A percentile compares a stretch with the other conserved stretches of the same genome.
phyloP scores from a whole-genome alignment of 2,113 vertebrate species.

The Archilochus colubris region DNA sequence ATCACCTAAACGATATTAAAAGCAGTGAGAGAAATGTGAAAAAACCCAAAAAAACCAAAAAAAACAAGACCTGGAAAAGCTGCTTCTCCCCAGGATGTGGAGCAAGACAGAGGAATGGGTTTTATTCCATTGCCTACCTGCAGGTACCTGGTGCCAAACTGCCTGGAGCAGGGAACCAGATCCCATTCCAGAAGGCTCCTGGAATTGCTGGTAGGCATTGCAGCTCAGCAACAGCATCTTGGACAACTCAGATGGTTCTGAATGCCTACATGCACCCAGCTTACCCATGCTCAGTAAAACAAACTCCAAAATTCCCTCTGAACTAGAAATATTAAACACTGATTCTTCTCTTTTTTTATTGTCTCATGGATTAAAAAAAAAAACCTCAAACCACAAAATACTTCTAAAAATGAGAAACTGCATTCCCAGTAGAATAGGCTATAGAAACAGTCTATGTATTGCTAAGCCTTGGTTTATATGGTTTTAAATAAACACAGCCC shows the following conservation, averaged over 20 bases:
- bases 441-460: background rate
- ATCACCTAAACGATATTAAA: background rate
- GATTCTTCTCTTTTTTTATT: background rate
- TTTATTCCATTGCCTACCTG: background rate
- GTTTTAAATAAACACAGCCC: background rate
- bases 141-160: rapidly evolving
- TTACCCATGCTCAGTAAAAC: background rate
- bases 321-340: background rate
- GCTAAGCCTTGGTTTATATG: background rate
- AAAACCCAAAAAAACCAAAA: background rate
- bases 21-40: background rate
- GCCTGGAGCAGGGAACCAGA: background rate
- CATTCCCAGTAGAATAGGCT: background rate
- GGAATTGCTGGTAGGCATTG: no score
- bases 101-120: background rate
- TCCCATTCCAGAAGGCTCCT: background rate
- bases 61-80: background rate
- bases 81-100: background rate
- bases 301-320: background rate
- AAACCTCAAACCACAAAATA: background rate
- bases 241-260: no score
- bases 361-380: background rate
- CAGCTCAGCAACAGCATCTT: rapidly evolving
- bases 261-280: background rate
- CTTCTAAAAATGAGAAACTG: background rate